Conservation (phyloP, 2,113 vertebrate genomes). For the Notarius quadriscutis region DNA sequence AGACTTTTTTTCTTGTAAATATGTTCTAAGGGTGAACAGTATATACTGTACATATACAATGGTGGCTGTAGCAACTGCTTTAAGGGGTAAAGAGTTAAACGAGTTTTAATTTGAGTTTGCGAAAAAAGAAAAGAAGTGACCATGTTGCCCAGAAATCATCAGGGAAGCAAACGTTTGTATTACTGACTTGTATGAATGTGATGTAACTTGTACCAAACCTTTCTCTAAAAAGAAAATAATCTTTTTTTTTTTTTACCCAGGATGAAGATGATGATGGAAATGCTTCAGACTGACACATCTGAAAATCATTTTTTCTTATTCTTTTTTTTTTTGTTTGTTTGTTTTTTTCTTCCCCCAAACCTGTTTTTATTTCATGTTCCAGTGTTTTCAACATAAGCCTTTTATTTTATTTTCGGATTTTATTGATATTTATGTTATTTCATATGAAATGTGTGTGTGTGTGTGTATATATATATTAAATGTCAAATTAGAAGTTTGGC, state of each 20-base stretch:
- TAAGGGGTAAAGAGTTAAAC: too few relatives aligned
- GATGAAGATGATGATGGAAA: conserved; percentile 64
- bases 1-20: too few relatives aligned
- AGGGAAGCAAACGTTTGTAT: neutral
- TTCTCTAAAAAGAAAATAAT: neutral
- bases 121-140: neutral
- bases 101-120: too few relatives aligned
- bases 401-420: conserved; percentile 18
- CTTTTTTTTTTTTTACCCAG: conserved; percentile 51
- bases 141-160: neutral
- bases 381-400: conserved; percentile 12
- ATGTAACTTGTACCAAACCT: neutral
- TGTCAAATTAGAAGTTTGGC: neutral
- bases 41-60: too few relatives aligned
- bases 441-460: too few relatives aligned
- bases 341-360: neutral
- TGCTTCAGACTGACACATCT: conserved; percentile 63
- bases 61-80: too few relatives aligned
- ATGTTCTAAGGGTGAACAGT: too few relatives aligned
- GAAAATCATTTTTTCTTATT: neutral
- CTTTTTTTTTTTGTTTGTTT: neutral
- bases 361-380: neutral
- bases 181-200: neutral
- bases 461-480: neutral
- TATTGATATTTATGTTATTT: neutral